These are phyloP conservation scores for Bombylius discolor DNA, from an alignment of 2,888 invertebrate species.

Conservation along the genomic window DNA sequence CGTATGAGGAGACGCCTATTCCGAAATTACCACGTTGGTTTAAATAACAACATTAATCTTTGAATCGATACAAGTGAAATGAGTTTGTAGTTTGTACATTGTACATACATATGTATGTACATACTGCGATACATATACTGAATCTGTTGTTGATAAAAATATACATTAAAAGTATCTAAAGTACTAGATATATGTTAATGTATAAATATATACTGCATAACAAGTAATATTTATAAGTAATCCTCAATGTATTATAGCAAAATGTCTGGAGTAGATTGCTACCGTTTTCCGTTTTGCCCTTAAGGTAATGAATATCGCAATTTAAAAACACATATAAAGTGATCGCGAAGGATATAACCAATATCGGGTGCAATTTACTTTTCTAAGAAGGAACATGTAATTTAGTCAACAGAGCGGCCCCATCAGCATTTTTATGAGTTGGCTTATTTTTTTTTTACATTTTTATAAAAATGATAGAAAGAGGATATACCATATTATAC, in stretches of 20 bases:
- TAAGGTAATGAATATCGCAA: slow-evolving; percentile 13
- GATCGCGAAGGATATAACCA: slow-evolving; percentile 13
- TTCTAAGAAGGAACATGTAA: slow-evolving; percentile 14
- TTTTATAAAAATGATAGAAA: too few species aligned
- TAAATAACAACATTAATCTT: slow-evolving; percentile 13
- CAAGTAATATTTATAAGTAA: too few species aligned
- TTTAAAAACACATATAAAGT: slow-evolving; percentile 13
- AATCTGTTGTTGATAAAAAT: too few species aligned
- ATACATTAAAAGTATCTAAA: too few species aligned
- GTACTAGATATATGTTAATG: too few species aligned
- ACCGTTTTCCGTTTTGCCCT: slow-evolving; percentile 11
- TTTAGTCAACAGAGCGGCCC: slow-evolving; percentile 12
- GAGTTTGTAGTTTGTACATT: too few species aligned
- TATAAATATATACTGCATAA: too few species aligned
- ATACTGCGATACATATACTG: too few species aligned
- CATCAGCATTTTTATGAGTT: slow-evolving; percentile 14
- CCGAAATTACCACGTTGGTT: slow-evolving; percentile 13
- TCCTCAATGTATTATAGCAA: too few species aligned
- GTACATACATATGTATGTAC: too few species aligned
- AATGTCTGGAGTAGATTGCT: slow-evolving; percentile 12
- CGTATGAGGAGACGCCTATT: slow-evolving; percentile 6
- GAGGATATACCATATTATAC: too few species aligned
- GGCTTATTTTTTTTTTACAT: neutral
- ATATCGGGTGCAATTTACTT: slow-evolving; percentile 12
- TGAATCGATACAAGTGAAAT: slow-evolving; percentile 5